Percentiles rank a stretch among this genome's conserved stretches.
phyloP scores from a whole-genome alignment of 2,113 vertebrate genomes.

The Pangasianodon gigas region DNA sequence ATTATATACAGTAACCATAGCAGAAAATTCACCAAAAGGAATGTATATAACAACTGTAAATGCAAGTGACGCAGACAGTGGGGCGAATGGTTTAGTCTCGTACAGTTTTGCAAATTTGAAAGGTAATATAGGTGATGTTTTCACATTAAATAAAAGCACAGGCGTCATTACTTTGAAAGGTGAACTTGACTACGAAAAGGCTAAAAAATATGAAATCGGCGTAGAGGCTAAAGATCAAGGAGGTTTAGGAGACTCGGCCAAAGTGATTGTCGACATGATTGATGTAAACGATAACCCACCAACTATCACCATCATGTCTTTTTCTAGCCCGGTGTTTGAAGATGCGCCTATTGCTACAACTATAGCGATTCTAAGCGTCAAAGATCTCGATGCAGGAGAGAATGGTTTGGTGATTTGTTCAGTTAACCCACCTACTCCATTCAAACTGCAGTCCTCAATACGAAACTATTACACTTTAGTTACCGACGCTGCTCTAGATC shows the following conservation, averaged over 20 bases:
- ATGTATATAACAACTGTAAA: constrained; percentile 2
- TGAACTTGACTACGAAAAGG: constrained; percentile 27
- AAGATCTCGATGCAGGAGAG: constrained; percentile 14
- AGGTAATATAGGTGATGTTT: constrained; percentile 22
- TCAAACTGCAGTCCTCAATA: constrained; percentile 14
- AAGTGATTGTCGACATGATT: constrained; percentile 24
- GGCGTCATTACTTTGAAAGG: constrained; percentile 18
- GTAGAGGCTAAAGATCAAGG: constrained; percentile 39
- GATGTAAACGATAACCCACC: constrained; percentile 38
- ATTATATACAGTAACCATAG: neutral
- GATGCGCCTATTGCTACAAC: constrained; percentile 10
- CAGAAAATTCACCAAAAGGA: constrained; percentile 30
- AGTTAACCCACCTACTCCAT: constrained; percentile 20
- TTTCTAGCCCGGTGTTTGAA: constrained; percentile 27
- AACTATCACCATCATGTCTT: constrained; percentile 16
- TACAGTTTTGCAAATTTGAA: constrained; percentile 12
- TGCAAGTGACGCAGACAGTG: constrained; percentile 33
- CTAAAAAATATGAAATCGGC: constrained; percentile 14
- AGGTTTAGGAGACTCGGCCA: constrained; percentile 21
- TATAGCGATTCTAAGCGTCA: constrained; percentile 17
- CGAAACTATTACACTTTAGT: constrained; percentile 34
- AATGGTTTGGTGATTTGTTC: constrained; percentile 27
- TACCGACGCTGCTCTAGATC: constrained; percentile 21
- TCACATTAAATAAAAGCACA: neutral
- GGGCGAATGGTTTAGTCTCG: constrained; percentile 4